These are phyloP conservation scores for Thomomys bottae DNA, from an alignment of 2,113 vertebrate genomes.

Conservation along the genomic window DNA sequence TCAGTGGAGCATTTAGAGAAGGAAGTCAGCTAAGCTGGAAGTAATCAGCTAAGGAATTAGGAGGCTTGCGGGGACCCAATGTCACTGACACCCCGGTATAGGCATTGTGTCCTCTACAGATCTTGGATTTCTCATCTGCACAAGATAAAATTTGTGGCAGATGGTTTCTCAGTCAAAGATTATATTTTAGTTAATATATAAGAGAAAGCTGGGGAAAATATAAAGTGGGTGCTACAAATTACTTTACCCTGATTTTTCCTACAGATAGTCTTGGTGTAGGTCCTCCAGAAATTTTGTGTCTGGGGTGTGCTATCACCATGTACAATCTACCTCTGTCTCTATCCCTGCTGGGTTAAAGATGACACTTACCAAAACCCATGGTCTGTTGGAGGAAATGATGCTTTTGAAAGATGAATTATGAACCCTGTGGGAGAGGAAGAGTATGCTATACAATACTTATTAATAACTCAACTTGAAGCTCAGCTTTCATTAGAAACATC, in stretches of 20 bases:
- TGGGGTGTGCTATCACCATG: neutral
- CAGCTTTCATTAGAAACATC: neutral
- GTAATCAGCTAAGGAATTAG: neutral
- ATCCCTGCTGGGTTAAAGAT: neutral
- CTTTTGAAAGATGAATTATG: conserved; percentile 62
- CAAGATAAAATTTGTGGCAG: neutral
- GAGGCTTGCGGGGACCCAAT: neutral
- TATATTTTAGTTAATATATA: neutral
- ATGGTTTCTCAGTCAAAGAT: neutral
- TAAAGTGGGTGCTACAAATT: neutral
- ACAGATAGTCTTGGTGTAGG: neutral
- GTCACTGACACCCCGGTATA: neutral
- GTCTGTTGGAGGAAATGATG: neutral
- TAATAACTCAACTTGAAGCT: conserved; percentile 10
- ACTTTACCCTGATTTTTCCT: conserved; percentile 13
- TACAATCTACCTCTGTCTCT: neutral
- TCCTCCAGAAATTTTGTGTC: neutral
- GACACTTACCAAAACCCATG: neutral
- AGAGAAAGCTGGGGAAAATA: conserved; percentile 13
- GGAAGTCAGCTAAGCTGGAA: neutral
- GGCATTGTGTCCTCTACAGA: neutral
- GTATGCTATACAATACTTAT: conserved; percentile 21
- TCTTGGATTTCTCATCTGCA: neutral
- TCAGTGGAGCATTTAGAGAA: neutral
- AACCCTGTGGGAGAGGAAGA: conserved; percentile 4